Base-by-base conservation (phyloP, 2,797 vertebrate genomes). In the Coregonus ussuriensis region DNA sequence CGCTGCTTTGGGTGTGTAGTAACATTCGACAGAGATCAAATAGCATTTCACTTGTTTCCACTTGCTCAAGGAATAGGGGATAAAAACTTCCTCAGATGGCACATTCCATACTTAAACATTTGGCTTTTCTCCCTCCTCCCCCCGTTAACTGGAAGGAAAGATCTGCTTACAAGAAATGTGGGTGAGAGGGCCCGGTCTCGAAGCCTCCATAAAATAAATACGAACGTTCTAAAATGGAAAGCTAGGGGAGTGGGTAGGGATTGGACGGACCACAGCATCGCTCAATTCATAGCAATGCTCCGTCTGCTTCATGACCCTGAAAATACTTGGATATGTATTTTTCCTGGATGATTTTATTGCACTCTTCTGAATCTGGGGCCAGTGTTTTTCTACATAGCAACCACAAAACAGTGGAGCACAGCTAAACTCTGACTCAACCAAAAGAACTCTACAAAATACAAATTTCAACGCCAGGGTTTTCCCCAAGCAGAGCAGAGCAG, bases 331-430 rank as follows among this genome's bases (percentile, higher is more conserved):
- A 93, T 93, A 91, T 84, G 89, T 88, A 88, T 93, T 93, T 83
- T 93, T 93, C 89, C 91, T 92, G 92, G 88, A 92, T 90, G 88
- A 89, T 91, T 93, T 94, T 93, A 93, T 91, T 93, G 91, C 90
- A 82, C 92, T 83, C 80, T 52, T 83, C 85, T 79, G 74, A 84
- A 76, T 81, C 73, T 89, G 90, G 90, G 86, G 90, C 88, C 91
- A 90, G 84, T 95, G 93, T 94, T 94, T 94, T 93, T 92, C 93
- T 91, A 93, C 92, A 94, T 95, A 88, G 92, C 92, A 94, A 95
- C 93, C 68, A 67, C 91, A 93, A 87, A 94, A 94, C 93, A 94
- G 89, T 84, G 80, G 87, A 93, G 89, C 88, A 88, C 91, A 85
- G 85, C 91, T 93, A 91, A 91, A 91, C 91, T 92, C 91, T 94